These are phyloP conservation scores for Pterocles gutturalis DNA, from an alignment of 2,113 vertebrate genomes.

Conservation along the genomic window DNA sequence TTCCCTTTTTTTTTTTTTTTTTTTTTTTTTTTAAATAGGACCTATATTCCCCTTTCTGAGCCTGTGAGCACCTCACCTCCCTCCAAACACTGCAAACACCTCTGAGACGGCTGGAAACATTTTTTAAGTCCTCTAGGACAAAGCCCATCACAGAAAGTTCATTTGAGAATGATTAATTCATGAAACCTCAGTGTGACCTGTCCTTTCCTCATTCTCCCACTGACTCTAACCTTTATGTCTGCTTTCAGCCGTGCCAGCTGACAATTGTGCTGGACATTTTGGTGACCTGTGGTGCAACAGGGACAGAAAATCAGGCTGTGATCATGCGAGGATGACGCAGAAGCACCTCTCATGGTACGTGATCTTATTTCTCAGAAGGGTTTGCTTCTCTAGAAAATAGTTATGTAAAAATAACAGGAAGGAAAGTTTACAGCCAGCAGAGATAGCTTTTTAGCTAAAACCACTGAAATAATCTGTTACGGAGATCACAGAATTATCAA, in stretches of 20 bases:
- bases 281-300: not conserved
- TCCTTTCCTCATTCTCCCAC: not conserved
- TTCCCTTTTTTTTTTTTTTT: not conserved
- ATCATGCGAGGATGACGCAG: accelerated
- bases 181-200: not conserved
- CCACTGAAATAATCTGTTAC: not conserved
- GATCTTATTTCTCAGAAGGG: not conserved
- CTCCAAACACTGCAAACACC: not conserved
- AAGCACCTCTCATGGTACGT: not conserved
- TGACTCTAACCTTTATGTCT: not conserved
- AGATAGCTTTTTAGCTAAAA: not conserved
- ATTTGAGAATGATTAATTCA: not conserved
- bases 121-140: not conserved
- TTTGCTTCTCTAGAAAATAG: not conserved
- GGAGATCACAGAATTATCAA: not conserved
- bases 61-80: not conserved
- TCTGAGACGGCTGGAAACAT: not conserved
- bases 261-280: accelerated
- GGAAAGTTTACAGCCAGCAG: not conserved
- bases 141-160: not conserved
- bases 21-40: not conserved
- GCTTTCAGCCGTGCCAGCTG: not conserved
- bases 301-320: not conserved
- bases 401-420: not conserved
- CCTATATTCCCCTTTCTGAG: not conserved